Base-by-base conservation (phyloP, 2,113 vertebrate species). In the Nycticorax nycticorax region DNA sequence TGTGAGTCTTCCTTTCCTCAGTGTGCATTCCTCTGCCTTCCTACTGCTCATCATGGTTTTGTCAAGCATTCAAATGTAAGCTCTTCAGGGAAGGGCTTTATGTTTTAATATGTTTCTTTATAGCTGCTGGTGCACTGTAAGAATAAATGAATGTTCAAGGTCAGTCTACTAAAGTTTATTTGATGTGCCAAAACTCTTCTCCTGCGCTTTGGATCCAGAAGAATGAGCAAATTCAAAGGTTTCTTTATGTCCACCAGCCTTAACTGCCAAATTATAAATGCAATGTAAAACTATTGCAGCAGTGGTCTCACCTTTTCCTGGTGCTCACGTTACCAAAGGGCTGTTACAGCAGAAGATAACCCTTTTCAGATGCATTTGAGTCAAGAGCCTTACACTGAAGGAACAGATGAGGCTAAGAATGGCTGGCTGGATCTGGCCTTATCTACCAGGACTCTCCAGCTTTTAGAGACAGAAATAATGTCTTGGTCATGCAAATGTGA, bases 91-190 rank as follows among this genome's bases (percentile, higher is more conserved):
- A 92, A 91, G 67, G 69, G 57, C 66, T 95, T 91, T 82, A 82
- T 89, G 69, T 92, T 96, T 93, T 88, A 93, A 33, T 89, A 80
- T 80, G 47, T 94, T 96, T 92, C 84, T 87, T 62, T 92, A 52
- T 60, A 79, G 62, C 66, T 94, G 50, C 35, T 96, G 48, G 6
- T 85, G 33, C 76, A 39, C 52, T 62, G 39, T 64, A 92, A 78
- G 62, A 85, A 92, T 87, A 91, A 94, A 85, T 87, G 80, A 79
- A 66, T 33, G 23, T 56, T 91, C 73, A 85, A 91, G 73, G 43
- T 91, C 83, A 68, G 47, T n/a, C 62, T 91, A 19, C 53, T 85
- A 20, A 92, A 72, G 35, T 87, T 78, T n/a, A 60, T 89, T 81
- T 89, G 56, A 79, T 82, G 33, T 64, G n/a, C 68, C 80, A 86